Evolutionary conservation across 2,113 vertebrate species (phyloP), one percentile per base, ranked within the genome.

Genomic region (Dicerorhinus sumatrensis): DNA sequence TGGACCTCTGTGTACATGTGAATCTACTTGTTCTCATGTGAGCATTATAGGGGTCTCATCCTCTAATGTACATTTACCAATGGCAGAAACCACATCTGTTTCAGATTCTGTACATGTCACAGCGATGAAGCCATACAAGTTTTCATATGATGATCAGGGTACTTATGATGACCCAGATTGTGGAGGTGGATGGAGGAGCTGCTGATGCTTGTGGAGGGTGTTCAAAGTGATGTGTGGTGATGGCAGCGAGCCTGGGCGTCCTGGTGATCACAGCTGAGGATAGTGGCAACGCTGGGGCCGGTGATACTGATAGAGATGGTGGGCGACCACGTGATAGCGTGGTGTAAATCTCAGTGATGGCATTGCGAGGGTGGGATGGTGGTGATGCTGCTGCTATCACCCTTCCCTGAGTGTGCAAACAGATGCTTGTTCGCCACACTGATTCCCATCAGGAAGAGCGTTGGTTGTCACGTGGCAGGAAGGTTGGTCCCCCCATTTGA

Each of bases 281-380:
- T 4, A 14, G 2, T 1, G 27, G 72, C 29, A 7, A 31, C 1
- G 0, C 0, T 1, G 72, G 17, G 23, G 42, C 11, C 31, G 65
- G 25, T 29, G 69, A 12, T 18, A 3, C 8, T 27, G 36, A 6
- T 7, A 60, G 56, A 65, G 48, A 33, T 2, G 25, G 46, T 9
- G 8, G 10, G 42, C 58, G 39, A 33, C 51, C 13, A 0, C 18
- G 21, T 18, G 77, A 23, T 1, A 42, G 20, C 1, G 14, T 2
- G 25, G 23, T 12, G 58, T 60, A 5, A 80, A n/a, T 60, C 65
- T 73, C 87, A 33, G 27, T 20, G 75, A 18, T 58, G 5, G 72
- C 12, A 2, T 48, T 48, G 48, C 48, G 48, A 48, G 2, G 2
- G 33, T 31, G 56, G 60, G 51, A 54, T 7, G 60, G 29, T 36